Evolutionary conservation across 2,797 vertebrate species (phyloP), one percentile per base, ranked within the genome.

Genomic region (Catostomus latipinnis): DNA sequence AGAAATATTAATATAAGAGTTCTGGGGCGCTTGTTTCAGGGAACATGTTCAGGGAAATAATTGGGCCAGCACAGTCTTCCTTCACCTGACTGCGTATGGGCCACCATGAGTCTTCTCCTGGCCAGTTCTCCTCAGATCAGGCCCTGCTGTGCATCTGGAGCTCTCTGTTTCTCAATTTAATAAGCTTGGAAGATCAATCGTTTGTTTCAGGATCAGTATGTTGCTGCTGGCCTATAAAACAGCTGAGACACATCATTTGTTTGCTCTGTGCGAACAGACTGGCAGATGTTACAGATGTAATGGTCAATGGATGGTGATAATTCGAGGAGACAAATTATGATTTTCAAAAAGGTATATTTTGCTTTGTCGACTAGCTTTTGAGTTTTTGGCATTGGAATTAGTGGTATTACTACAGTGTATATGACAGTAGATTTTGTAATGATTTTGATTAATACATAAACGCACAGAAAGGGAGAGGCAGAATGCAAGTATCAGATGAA

Each of bases 1-100:
- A 57, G 18, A 65, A 46, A 52, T 48, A 76, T 85, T 85, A 88
- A 90, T 88, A 90, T 91, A 88, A 90, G 65, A 90, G 88, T 89
- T 84, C 84, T 82, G 82, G 65, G 83, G 88, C 90, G 84, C 89
- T 87, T 88, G 89, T 92, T 90, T 91, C 85, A 57, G 62, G 18
- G 87, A 92, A 89, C 89, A 92, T 88, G 89, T 90, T 87, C 86
- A 87, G 86, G 88, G 88, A 91, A 90, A 92, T 91, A 92, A 92
- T 91, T 93, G 91, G 89, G 89, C 90, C 84, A 88, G 88, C 80
- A 49, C 89, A 89, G 87, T 89, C 87, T 76, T 67, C 89, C 88
- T 92, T 89, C 87, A 86, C 86, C 86, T 85, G 85, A 86, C 86
- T 91, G 84, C 86, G 82, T 80, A 84, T 81, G 82, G 92, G 87